phyloP scores from a whole-genome alignment of 1,140 invertebrate genomes.

The Matsumurasca onukii region DNA sequence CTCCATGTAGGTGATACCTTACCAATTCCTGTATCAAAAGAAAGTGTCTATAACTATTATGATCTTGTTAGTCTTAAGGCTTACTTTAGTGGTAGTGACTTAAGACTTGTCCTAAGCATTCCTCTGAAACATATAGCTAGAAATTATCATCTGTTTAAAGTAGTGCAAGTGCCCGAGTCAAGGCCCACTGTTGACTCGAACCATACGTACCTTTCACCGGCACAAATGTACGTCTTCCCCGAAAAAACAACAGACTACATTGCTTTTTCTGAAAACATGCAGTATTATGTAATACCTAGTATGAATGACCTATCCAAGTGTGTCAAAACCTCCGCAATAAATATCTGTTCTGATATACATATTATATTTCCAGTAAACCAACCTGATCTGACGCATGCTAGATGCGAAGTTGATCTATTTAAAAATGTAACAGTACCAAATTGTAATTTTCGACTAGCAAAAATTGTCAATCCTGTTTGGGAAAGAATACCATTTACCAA shows the following conservation, averaged over 20 bases:
- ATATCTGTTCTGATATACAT: not conserved
- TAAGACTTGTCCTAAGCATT: not conserved
- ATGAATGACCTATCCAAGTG: not conserved
- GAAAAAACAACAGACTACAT: slow-evolving; percentile 7
- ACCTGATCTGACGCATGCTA: not conserved
- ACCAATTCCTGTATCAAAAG: not conserved
- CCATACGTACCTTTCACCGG: not conserved
- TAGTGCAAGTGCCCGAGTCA: not conserved
- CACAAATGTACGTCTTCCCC: not conserved
- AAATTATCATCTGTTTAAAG: slow-evolving; percentile 7
- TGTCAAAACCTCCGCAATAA: not conserved
- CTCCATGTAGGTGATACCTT: not conserved
- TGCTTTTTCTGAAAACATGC: slow-evolving; percentile 12
- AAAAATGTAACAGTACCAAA: not conserved
- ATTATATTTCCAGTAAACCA: slow-evolving; percentile 3
- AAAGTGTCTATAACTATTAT: slow-evolving; percentile 3
- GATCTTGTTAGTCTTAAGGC: not conserved
- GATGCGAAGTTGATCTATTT: slow-evolving; percentile 14
- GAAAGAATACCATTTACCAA: not conserved
- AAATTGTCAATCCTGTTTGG: slow-evolving; percentile 5
- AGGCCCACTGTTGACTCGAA: not conserved
- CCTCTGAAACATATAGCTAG: not conserved
- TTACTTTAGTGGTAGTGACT: not conserved
- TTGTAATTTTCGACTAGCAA: slow-evolving; percentile 6
- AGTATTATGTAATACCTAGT: slow-evolving; percentile 2